Base-by-base conservation (phyloP, 2,797 vertebrate genomes). In the Darevskia nairensis region DNA sequence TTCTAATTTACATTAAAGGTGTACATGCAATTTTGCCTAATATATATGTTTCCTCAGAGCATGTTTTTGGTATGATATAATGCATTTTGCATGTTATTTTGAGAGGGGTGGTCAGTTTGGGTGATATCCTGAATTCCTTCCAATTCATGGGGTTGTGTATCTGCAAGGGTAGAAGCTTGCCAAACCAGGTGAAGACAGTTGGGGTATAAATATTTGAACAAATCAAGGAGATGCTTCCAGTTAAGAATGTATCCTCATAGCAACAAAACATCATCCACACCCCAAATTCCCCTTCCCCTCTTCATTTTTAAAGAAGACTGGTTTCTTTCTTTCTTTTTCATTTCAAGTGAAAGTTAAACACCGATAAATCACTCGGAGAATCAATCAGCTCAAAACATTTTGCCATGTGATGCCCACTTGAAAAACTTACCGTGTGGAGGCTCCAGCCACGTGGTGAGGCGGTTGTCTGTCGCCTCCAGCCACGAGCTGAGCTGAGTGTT, bases 391-490 rank as follows among this genome's bases (percentile, higher is more conserved):
- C 23, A 55, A 39, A 50, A 71, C n/a, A 68, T 46, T 46, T 44
- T 68, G 19, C 15, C 29, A 29, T 1, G 5, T n/a, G 50, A 61
- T 15, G 32, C 29, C 9, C 17, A 21, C 15, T 50, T 44, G 13
- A 8, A 89, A 75, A 55, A 75, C 88, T 89, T 89, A 85, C 88
- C 88, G 59, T 39, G 55, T 44, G 82, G 82, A 29, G 68, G 69
- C 59, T 85, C 87, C 29, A 80, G 39, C 41, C 61, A 76, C 21
- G 59, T 66, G 66, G 80, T 79, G 74, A 90, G 81, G 64, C 66
- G 75, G 39, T 75, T 72, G 78, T 85, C 88, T 80, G 88, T 85
- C 17, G 82, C 88, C 41, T 85, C 82, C 69, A 85, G n/a, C 82
- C 88, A 84, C 21, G 85, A 35, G 66, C 46, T 61, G n/a, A 86